These are phyloP conservation scores for Pseudorasbora parva DNA, from an alignment of 2,113 vertebrate genomes.

Conservation along the genomic window DNA sequence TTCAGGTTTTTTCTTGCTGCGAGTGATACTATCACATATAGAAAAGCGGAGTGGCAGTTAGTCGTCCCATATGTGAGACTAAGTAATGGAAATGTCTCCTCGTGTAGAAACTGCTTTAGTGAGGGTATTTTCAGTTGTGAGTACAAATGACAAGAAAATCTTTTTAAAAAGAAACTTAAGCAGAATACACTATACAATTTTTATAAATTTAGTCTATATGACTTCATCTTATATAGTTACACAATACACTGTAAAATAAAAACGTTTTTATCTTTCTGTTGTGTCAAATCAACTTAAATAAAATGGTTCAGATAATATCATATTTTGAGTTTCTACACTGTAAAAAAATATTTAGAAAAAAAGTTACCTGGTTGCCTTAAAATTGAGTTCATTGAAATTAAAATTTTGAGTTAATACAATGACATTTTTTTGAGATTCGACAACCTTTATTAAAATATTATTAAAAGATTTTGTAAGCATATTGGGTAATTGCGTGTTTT, in stretches of 20 bases:
- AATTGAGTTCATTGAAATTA: too few relatives aligned
- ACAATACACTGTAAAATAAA: background rate
- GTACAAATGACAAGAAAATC: background rate
- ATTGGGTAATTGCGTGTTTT: too few relatives aligned
- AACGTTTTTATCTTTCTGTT: too few relatives aligned
- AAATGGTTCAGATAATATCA: too few relatives aligned
- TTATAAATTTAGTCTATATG: background rate
- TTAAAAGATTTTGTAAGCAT: too few relatives aligned
- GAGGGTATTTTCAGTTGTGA: background rate
- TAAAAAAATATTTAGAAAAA: too few relatives aligned
- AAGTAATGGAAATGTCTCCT: constrained; percentile 23
- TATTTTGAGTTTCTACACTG: too few relatives aligned
- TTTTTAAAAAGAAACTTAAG: background rate
- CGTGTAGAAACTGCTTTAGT: background rate
- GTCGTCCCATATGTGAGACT: background rate
- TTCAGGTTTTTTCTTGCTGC: background rate
- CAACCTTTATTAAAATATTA: too few relatives aligned
- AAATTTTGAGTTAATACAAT: too few relatives aligned
- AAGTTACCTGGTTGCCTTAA: too few relatives aligned
- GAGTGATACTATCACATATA: background rate
- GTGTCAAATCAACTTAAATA: too few relatives aligned
- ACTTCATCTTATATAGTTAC: background rate
- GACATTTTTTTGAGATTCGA: too few relatives aligned
- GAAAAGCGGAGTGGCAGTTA: background rate
- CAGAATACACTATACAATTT: background rate